A percentile compares a stretch with the other conserved stretches of the same genome.
Conservation (phyloP, 1,140 invertebrate species). For the Tribolium madens region DNA sequence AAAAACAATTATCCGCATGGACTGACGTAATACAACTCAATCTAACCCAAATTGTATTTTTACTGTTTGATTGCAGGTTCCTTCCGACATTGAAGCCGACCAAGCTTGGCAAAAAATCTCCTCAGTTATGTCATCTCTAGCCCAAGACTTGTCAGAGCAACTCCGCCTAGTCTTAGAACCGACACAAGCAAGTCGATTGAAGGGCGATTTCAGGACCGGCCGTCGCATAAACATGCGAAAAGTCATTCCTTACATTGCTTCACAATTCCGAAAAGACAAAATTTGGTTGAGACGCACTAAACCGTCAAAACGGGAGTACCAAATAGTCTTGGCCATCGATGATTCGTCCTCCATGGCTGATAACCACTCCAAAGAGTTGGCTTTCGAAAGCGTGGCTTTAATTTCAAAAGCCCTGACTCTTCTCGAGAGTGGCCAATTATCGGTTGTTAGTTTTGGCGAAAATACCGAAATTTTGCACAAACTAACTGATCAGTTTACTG, state of each 20-base stretch:
- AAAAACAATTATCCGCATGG: slow-evolving; percentile 71
- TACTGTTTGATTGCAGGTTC: too few species aligned
- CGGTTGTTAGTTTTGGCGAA: slow-evolving; percentile 94
- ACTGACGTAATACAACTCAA: too few species aligned
- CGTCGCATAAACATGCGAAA: slow-evolving; percentile 98
- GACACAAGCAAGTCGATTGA: slow-evolving; percentile 89
- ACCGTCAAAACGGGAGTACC: slow-evolving; percentile 95
- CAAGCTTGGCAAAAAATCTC: slow-evolving; percentile 71
- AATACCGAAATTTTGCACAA: slow-evolving; percentile 84
- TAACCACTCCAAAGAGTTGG: slow-evolving; percentile 90
- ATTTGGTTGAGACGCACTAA: slow-evolving; percentile 98
- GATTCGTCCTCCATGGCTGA: slow-evolving; percentile 95
- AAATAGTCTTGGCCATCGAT: slow-evolving; percentile 96
- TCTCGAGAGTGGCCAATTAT: slow-evolving; percentile 93
- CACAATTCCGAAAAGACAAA: slow-evolving; percentile 98
- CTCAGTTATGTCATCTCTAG: slow-evolving; percentile 74
- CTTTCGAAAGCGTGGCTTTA: slow-evolving; percentile 94
- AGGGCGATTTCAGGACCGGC: slow-evolving; percentile 95
- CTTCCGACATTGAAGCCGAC: slow-evolving; percentile 68
- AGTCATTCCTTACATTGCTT: slow-evolving; percentile 98
- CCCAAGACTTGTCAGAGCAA: slow-evolving; percentile 94
- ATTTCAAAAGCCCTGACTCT: slow-evolving; percentile 91
- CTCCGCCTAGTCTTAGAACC: slow-evolving; percentile 95
- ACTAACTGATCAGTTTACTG: slow-evolving; percentile 87
- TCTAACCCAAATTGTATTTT: too few species aligned